Base-by-base conservation (phyloP, 2,113 vertebrate species). In the Platysternon megacephalum region DNA sequence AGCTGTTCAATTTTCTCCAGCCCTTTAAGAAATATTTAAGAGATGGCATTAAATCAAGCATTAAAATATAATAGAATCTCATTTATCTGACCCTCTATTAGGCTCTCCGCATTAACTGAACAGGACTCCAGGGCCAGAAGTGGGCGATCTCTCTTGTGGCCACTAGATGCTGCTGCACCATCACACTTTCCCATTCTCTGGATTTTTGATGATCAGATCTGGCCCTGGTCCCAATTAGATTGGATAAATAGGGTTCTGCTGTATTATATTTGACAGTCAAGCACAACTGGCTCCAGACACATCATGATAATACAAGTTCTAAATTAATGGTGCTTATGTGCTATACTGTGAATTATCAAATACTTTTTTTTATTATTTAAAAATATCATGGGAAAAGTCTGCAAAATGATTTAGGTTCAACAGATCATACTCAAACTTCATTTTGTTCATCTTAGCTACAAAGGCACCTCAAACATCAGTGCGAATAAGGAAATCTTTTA, bases 1-100 rank as follows among this genome's bases (percentile, higher is more conserved):
- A 99, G 99, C 91, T 99, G 99, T 98, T 99, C 99, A 81, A 99
- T 99, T 97, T 99, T 99, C 98, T 99, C 99, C 99, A 99, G 98
- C 89, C 99, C 99, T 99, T 94, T 29, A 76, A 94, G 7, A 96
- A 81, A 94, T 1, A 87, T 84, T 95, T 1, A 39, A 92, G 74
- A 96, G 13, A 95, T 1, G 1, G n/a, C 68, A 86, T 0, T 29
- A 11, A 72, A 52, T 32, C 5, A 28, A 82, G 13, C 28, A n/a
- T 53, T 61, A 84, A 78, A 94, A 74, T 51, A 91, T 3, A 10
- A 22, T 72, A 93, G 46, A 56, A 92, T 74, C 68, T 53, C 61
- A n/a, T 68, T 32, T 58, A 32, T 58, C 56, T 58, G 56, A 58
- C 26, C 26, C 24, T 58, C 8, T 65, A 19, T 56, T 26, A 65